Evolutionary conservation across 2,113 vertebrate species (phyloP).

Genomic region (Phaethon lepturus): DNA sequence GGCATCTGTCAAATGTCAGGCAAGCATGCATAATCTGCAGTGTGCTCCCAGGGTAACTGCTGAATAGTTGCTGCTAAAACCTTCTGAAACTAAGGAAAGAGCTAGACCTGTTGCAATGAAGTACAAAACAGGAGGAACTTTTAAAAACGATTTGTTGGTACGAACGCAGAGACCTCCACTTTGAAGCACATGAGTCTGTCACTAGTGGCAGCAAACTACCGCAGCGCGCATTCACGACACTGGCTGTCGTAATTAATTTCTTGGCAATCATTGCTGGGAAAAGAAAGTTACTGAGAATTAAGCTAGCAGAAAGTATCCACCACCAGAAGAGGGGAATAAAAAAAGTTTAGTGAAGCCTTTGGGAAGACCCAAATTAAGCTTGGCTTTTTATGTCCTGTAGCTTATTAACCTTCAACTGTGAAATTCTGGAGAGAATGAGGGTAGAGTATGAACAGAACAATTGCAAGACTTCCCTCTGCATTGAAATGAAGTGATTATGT

Average conservation of each 20-base stretch:
- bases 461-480: neutral
- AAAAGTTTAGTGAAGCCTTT: neutral
- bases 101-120: slow-evolving; percentile 4
- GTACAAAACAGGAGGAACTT: neutral
- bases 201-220: neutral
- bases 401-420: slow-evolving; percentile 44
- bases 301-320: neutral
- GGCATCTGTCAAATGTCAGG: slow-evolving; percentile 58
- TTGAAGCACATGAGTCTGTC: neutral
- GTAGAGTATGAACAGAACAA: slow-evolving; percentile 24
- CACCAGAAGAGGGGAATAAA: neutral
- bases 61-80: slow-evolving; percentile 35
- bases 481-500: slow-evolving; percentile 20
- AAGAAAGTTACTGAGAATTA: slow-evolving; percentile 31
- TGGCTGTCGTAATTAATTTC: slow-evolving; percentile 43
- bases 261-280: slow-evolving; percentile 6
- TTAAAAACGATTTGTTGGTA: neutral
- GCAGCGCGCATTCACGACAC: accelerated
- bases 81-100: slow-evolving; percentile 18
- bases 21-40: slow-evolving; percentile 61
- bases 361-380: slow-evolving; percentile 22
- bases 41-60: slow-evolving; percentile 31
- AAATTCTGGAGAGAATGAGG: slow-evolving; percentile 29
- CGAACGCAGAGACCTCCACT: neutral
- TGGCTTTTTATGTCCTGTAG: neutral